Conservation (phyloP, 2,113 vertebrate species). For the Sardina pilchardus region DNA sequence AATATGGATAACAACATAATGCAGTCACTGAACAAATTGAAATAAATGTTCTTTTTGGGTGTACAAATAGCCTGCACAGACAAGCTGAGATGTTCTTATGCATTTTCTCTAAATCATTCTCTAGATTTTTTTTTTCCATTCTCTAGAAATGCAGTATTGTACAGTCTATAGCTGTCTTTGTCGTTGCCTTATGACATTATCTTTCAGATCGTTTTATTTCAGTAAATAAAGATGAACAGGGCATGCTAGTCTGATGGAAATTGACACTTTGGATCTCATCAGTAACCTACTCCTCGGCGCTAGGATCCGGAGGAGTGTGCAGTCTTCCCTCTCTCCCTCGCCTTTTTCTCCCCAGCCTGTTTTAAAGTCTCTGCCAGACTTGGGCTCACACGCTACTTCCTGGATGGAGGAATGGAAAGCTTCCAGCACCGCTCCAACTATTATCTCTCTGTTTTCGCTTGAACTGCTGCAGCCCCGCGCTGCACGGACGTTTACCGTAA, state of each 20-base stretch:
- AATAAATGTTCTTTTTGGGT: too few relatives aligned
- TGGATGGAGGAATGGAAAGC: slow-evolving; percentile 84
- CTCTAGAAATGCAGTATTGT: neutral
- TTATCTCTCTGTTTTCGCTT: slow-evolving; percentile 62
- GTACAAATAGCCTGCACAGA: too few relatives aligned
- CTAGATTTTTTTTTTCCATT: neutral
- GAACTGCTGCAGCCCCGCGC: slow-evolving; percentile 62
- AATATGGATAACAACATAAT: too few relatives aligned
- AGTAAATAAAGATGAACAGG: neutral
- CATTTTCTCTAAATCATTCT: too few relatives aligned
- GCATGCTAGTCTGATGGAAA: neutral
- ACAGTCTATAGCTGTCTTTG: neutral
- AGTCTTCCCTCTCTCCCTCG: slow-evolving; percentile 46
- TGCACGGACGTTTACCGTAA: slow-evolving; percentile 66
- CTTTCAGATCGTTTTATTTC: slow-evolving; percentile 15
- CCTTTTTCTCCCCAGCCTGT: slow-evolving; percentile 64
- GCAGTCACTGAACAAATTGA: too few relatives aligned
- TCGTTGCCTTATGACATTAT: neutral
- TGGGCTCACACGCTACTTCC: slow-evolving; percentile 85
- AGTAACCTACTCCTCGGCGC: slow-evolving; percentile 56
- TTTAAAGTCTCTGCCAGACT: slow-evolving; percentile 90
- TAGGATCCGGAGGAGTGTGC: slow-evolving; percentile 71
- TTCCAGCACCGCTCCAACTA: slow-evolving; percentile 71
- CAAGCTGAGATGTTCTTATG: too few relatives aligned
- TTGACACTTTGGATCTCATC: neutral